Evolutionary conservation across 2,888 invertebrate species (phyloP).

Genomic region (Apomyelois bistriatella): DNA sequence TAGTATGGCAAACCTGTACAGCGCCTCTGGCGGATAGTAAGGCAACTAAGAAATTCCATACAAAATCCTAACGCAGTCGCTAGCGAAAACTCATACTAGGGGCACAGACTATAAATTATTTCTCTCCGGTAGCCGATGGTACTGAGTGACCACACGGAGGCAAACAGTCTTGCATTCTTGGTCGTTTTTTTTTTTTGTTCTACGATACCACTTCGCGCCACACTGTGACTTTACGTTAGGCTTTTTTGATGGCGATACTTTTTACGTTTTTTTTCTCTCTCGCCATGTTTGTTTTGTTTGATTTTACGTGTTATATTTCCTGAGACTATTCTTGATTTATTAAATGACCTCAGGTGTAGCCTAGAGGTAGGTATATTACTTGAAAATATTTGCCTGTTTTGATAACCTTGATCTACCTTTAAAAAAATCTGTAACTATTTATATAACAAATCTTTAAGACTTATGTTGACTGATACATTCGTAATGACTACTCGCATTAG

Average conservation of each 20-base stretch:
- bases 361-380: too few species aligned
- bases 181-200: slow-evolving; percentile 31
- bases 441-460: too few species aligned
- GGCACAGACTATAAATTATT: too few species aligned
- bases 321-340: slow-evolving; percentile 4
- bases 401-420: neutral
- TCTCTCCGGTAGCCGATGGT: slow-evolving; percentile 36
- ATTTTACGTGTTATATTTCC: slow-evolving; percentile 22
- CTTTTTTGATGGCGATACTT: slow-evolving; percentile 45
- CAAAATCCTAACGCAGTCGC: too few species aligned
- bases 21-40: too few species aligned
- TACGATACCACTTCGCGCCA: slow-evolving; percentile 53
- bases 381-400: neutral
- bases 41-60: too few species aligned
- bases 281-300: slow-evolving; percentile 39
- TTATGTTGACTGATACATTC: too few species aligned
- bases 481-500: too few species aligned
- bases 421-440: too few species aligned
- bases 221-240: slow-evolving; percentile 54
- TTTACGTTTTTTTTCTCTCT: slow-evolving; percentile 43
- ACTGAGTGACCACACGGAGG: slow-evolving; percentile 24
- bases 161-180: slow-evolving; percentile 27
- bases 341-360: neutral
- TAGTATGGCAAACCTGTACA: too few species aligned
- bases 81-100: slow-evolving; percentile 10